Evolutionary conservation across 2,113 vertebrate genomes (phyloP).

Genomic region (Zeus faber): DNA sequence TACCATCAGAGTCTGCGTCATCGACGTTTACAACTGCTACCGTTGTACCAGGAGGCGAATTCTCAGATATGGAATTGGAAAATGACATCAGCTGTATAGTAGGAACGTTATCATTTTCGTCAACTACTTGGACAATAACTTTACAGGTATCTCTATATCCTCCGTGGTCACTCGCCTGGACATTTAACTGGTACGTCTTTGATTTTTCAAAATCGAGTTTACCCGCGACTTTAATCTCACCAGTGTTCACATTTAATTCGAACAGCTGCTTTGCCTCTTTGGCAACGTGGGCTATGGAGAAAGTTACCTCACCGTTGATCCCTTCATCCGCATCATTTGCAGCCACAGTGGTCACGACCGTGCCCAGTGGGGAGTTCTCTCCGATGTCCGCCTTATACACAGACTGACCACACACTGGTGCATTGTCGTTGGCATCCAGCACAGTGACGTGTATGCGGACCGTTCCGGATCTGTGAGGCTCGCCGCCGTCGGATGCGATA

Average conservation of each 20-base stretch:
- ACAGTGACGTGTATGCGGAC: slow-evolving; percentile 50
- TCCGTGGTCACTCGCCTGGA: slow-evolving; percentile 72
- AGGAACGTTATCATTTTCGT: slow-evolving; percentile 75
- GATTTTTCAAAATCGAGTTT: slow-evolving; percentile 72
- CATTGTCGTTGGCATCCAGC: slow-evolving; percentile 57
- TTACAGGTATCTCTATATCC: slow-evolving; percentile 59
- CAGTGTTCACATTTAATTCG: slow-evolving; percentile 59
- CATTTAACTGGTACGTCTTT: slow-evolving; percentile 50
- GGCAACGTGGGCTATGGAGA: slow-evolving; percentile 59
- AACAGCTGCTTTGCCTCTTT: slow-evolving; percentile 53
- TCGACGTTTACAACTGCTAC: slow-evolving; percentile 54
- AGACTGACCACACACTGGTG: slow-evolving; percentile 56
- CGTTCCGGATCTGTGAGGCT: slow-evolving; percentile 47
- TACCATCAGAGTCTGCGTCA: slow-evolving; percentile 56
- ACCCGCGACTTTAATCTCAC: slow-evolving; percentile 62
- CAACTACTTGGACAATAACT: slow-evolving; percentile 67
- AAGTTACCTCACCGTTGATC: slow-evolving; percentile 66
- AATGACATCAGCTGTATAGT: slow-evolving; percentile 63
- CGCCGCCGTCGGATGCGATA: slow-evolving; percentile 47
- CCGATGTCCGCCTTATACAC: slow-evolving; percentile 67
- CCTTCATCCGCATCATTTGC: slow-evolving; percentile 75
- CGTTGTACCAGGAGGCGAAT: slow-evolving; percentile 38
- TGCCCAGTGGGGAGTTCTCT: slow-evolving; percentile 58
- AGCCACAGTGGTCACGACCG: slow-evolving; percentile 39
- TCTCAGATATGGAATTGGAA: slow-evolving; percentile 50